Evolutionary conservation across 1,140 invertebrate species (phyloP), one percentile per base, ranked within the genome.

Genomic region (Conopomorpha cramerella): DNA sequence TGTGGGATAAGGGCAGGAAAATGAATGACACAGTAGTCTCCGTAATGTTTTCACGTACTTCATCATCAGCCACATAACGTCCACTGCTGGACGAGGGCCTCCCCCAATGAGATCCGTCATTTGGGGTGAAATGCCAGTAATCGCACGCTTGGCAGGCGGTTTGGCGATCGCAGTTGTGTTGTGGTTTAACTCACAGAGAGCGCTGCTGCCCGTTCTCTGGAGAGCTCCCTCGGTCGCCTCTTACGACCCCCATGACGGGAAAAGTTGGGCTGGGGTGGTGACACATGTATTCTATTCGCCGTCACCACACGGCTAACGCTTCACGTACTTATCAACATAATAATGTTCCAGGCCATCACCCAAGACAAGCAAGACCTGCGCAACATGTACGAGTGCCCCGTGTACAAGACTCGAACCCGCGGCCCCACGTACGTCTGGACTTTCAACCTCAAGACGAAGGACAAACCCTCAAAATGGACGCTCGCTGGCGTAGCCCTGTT

Each of bases 361-460:
- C 10, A 23, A 6, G 4, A 23, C 4, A 23, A 23, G 4, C 19
- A 23, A 6, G 19, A 23, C 4, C 4, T 6, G 19, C n/a, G 10
- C 10, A 23, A 23, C 19, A 23, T 10, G 4, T 23, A 10, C 19
- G n/a, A n/a, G n/a, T n/a, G n/a, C 10, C 19, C 19, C 10, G 19
- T 10, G 10, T 23, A 23, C 19, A 23, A 23, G 4, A 23, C 10
- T 23, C 10, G 4, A 23, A 10, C n/a, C 10, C 10, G 92, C 45
- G 92, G 92, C 2, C 86, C 86, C 8, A 95, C 91, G 1, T 95
- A 84, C 52, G 89, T 95, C 1, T 95, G 92, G 91, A 94, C 91
- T 1, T 94, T 95, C 53, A 92, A 92, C 68, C 76, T 95, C 1
- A 91, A 87, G 73, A 89, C 84, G 1, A 88, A 87, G 59, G 90